These are phyloP conservation scores for Aphelinus atriplicis DNA, from an alignment of 1,140 invertebrate genomes.

Conservation along the genomic window DNA sequence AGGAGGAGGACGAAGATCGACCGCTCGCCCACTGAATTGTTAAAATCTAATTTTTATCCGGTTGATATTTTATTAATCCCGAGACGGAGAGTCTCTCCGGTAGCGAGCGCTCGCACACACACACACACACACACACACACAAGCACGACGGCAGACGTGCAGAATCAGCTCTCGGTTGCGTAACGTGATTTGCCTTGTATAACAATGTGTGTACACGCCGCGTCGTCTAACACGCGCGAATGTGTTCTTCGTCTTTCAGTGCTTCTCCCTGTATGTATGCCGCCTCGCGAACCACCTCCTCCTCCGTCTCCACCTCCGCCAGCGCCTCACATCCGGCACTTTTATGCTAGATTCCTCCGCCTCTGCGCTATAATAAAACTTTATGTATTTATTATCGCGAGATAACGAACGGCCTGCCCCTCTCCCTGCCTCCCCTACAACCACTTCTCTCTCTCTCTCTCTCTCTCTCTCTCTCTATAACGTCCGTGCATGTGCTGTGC, in stretches of 20 bases:
- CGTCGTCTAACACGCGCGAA: constrained; percentile 17
- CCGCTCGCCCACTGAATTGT: constrained; percentile 27
- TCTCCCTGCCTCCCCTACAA: constrained; percentile 25
- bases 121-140: neutral
- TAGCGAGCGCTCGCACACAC: no score
- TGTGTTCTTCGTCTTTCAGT: constrained; percentile 42
- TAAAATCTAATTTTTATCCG: constrained; percentile 40
- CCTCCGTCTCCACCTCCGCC: constrained; percentile 14
- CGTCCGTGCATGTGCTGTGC: no score
- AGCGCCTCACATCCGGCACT: constrained; percentile 46
- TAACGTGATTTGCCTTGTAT: constrained; percentile 64
- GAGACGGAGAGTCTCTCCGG: no score
- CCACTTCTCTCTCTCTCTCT: neutral
- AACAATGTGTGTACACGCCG: constrained; percentile 35
- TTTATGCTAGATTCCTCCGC: constrained; percentile 43
- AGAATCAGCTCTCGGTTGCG: constrained; percentile 47
- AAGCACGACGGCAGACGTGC: neutral
- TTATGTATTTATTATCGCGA: constrained; percentile 58
- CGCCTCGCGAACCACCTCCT: constrained; percentile 10
- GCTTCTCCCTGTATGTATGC: constrained; percentile 39
- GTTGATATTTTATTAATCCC: constrained; percentile 34
- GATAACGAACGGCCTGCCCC: constrained; percentile 49
- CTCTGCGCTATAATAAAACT: constrained; percentile 52
- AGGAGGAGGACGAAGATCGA: neutral
- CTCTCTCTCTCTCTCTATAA: neutral